phyloP scores from a whole-genome alignment of 53 echinoderm and acorn worm species.

The Zoroaster sp. region DNA sequence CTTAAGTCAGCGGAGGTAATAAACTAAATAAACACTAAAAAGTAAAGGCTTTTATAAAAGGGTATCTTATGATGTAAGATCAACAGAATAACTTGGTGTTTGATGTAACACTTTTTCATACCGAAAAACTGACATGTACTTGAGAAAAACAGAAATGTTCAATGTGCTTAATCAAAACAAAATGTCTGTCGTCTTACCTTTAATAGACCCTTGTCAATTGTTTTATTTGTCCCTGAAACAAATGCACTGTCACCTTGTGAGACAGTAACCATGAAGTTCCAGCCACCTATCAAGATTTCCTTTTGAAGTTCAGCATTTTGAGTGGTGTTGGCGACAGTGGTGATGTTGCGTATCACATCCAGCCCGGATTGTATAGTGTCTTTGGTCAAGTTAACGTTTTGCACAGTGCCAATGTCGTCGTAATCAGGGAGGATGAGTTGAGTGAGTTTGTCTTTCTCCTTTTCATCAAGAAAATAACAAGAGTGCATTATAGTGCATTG shows the following conservation, averaged over 20 bases:
- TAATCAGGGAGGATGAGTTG: background rate
- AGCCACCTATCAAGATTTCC: background rate
- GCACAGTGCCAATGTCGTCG: background rate
- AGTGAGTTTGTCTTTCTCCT: background rate
- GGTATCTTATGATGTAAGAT: too few relatives aligned
- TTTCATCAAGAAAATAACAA: background rate
- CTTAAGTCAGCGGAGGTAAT: too few relatives aligned
- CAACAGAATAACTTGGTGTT: too few relatives aligned
- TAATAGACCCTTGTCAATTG: background rate
- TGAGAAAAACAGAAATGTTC: too few relatives aligned
- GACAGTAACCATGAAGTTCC: slow-evolving; percentile 6
- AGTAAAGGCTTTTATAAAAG: too few relatives aligned
- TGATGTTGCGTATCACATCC: slow-evolving; percentile 32
- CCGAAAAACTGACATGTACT: too few relatives aligned
- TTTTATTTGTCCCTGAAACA: background rate
- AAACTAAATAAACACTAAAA: too few relatives aligned
- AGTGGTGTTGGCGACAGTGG: slow-evolving; percentile 7
- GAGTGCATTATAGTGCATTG: too few relatives aligned
- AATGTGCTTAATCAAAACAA: too few relatives aligned
- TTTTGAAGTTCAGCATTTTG: background rate
- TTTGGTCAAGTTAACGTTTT: background rate
- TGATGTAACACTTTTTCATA: too few relatives aligned
- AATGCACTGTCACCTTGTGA: background rate
- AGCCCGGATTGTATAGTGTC: background rate
- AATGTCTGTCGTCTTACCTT: too few relatives aligned